These are phyloP conservation scores for Athalia cordata DNA, from an alignment of 2,888 invertebrate species.

Conservation along the genomic window DNA sequence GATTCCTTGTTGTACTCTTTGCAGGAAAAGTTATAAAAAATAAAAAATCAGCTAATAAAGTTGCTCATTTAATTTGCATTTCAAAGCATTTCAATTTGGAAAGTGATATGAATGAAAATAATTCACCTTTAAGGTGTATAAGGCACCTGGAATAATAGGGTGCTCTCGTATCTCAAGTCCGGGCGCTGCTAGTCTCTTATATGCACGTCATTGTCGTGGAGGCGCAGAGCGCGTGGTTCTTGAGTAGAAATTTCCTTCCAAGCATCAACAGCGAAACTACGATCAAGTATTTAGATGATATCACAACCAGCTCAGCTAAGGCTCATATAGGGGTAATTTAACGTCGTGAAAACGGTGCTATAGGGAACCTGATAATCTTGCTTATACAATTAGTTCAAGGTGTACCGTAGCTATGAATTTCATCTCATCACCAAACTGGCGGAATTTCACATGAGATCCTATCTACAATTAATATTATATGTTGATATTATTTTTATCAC, in stretches of 20 bases:
- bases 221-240: background rate
- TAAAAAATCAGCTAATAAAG: no score
- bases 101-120: no score
- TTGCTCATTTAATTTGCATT: no score
- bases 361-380: slow-evolving; percentile 14
- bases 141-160: no score
- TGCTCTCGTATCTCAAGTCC: no score
- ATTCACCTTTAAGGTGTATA: no score
- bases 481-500: no score
- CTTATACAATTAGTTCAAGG: slow-evolving; percentile 17
- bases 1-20: no score
- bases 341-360: slow-evolving; percentile 32
- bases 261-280: slow-evolving; percentile 24
- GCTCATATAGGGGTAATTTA: slow-evolving; percentile 36
- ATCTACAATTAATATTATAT: no score
- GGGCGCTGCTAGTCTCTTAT: background rate
- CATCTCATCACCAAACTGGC: background rate
- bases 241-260: background rate
- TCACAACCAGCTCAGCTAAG: slow-evolving; percentile 31
- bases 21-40: no score
- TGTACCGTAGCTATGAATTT: background rate
- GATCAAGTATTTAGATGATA: slow-evolving; percentile 41
- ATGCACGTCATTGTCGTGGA: background rate
- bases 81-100: no score
- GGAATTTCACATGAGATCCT: background rate